Evolutionary conservation across 2,888 invertebrate genomes (phyloP), one percentile per base, ranked within the genome.

Genomic region (Andricus quercusramuli): DNA sequence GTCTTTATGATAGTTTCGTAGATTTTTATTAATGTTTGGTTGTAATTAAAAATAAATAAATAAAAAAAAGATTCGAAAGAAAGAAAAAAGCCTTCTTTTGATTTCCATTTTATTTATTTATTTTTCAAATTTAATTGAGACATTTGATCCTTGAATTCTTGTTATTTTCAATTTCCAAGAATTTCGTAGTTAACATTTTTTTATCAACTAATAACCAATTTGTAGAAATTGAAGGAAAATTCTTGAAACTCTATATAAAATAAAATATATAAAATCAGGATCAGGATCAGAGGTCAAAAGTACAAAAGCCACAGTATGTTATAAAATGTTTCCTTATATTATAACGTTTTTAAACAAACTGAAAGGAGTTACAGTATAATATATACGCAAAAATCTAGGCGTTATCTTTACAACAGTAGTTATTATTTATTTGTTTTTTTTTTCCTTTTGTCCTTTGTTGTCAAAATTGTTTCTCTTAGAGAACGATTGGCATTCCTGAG

Each of bases 281-380:
- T 62, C 5, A 25, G 62, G 15, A 62, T 62, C 25, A 62, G 5
- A 62, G 62, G 25, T 62, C 11, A 13, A 62, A 62, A 62, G 29
- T 4, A 62, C 17, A 41, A n/a, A 77, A 64, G 22, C 15, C 8
- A 25, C 77, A 59, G 29, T 22, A 37, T 90, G 89, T 91, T 92
- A 91, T 90, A 92, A 92, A 92, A 91, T 91, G 90, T 91, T 91
- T 91, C 87, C 91, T 91, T 91, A 91, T 92, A 91, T 92, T 91
- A 86, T 92, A 91, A 91, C 89, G 86, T 91, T 90, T 90, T 85
- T 90, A 90, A 91, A 91, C 89, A 91, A 91, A 91, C 88, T 90
- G 88, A 91, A 89, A 87, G 86, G 85, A 89, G 88, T 90, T 91
- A 91, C 90, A 90, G 86, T 91, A 91, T 88, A 91, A 90, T 91